Percentiles rank a stretch among this genome's conserved stretches.
Evolutionary conservation across 2,113 vertebrate genomes (phyloP).

Genomic region (Geothlypis trichas): DNA sequence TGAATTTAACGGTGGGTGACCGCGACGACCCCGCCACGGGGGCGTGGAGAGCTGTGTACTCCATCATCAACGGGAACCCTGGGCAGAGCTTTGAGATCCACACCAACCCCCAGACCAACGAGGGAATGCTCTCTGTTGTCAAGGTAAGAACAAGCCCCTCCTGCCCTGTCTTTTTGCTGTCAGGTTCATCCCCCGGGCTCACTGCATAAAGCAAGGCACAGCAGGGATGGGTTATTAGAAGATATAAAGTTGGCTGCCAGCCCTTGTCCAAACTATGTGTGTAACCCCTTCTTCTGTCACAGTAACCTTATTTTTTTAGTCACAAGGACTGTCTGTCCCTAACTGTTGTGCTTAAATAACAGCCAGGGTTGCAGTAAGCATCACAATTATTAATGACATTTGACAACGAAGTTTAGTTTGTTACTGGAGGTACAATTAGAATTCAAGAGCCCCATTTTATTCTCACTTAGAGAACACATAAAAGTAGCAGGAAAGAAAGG

Average conservation of each 20-base stretch:
- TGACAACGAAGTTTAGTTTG: background rate
- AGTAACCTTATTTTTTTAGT: background rate
- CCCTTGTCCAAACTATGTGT: background rate
- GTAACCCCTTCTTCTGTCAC: background rate
- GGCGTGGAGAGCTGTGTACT: slow-evolving; percentile 91
- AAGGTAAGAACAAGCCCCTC: slow-evolving; percentile 78
- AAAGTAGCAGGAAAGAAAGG: background rate
- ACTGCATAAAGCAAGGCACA: background rate
- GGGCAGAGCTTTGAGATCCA: slow-evolving; percentile 91
- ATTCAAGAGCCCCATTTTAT: background rate
- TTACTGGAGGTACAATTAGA: background rate
- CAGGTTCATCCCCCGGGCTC: background rate
- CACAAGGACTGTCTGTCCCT: background rate
- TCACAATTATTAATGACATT: background rate
- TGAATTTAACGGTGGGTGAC: slow-evolving; percentile 93
- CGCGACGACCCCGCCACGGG: slow-evolving; percentile 89
- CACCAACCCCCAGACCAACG: slow-evolving; percentile 93
- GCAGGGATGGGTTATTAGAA: background rate
- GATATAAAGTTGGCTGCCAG: background rate
- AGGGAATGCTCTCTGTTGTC: slow-evolving; percentile 94
- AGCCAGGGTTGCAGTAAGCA: background rate
- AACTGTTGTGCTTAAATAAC: background rate
- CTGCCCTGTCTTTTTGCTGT: background rate
- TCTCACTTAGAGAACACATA: background rate
- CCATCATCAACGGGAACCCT: slow-evolving; percentile 93